Conservation (phyloP, 2,888 invertebrate species). For the Nomada fucata region DNA sequence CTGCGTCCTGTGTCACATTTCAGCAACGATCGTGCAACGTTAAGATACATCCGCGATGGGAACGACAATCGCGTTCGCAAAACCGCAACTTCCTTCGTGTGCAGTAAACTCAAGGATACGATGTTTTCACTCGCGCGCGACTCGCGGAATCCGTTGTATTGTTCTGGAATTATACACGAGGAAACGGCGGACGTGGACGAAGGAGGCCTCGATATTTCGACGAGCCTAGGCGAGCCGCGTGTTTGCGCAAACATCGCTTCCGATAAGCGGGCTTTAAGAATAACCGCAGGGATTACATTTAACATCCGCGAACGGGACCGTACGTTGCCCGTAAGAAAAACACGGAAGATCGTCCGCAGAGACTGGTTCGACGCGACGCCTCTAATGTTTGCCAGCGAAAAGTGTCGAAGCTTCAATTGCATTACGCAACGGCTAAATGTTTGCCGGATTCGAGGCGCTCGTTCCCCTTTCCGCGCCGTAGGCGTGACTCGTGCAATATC, state of each 20-base stretch:
- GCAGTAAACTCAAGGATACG: slow-evolving; percentile 39
- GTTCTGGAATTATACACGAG: slow-evolving; percentile 9
- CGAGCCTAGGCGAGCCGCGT: slow-evolving; percentile 18
- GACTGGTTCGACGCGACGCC: neutral
- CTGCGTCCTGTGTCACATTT: slow-evolving; percentile 70
- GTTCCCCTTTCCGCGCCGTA: slow-evolving; percentile 9
- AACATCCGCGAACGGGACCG: slow-evolving; percentile 5
- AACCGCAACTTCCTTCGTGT: slow-evolving; percentile 66
- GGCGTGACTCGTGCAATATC: no score
- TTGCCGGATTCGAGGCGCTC: slow-evolving; percentile 16
- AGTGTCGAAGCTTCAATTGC: slow-evolving; percentile 15
- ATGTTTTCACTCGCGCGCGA: slow-evolving; percentile 24
- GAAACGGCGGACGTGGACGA: neutral
- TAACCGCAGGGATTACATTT: neutral
- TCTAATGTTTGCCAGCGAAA: slow-evolving; percentile 45
- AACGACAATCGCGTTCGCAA: slow-evolving; percentile 49
- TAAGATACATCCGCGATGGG: slow-evolving; percentile 42
- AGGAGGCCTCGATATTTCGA: slow-evolving; percentile 1
- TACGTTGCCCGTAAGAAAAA: slow-evolving; percentile 7
- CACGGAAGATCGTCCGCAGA: slow-evolving; percentile 10
- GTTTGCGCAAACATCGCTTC: neutral
- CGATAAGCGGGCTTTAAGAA: slow-evolving; percentile 15
- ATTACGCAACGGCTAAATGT: slow-evolving; percentile 27
- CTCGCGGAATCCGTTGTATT: slow-evolving; percentile 12
- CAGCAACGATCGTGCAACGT: slow-evolving; percentile 42